Conservation (phyloP, 2,797 vertebrate genomes). For the Smutsia temminckii region DNA sequence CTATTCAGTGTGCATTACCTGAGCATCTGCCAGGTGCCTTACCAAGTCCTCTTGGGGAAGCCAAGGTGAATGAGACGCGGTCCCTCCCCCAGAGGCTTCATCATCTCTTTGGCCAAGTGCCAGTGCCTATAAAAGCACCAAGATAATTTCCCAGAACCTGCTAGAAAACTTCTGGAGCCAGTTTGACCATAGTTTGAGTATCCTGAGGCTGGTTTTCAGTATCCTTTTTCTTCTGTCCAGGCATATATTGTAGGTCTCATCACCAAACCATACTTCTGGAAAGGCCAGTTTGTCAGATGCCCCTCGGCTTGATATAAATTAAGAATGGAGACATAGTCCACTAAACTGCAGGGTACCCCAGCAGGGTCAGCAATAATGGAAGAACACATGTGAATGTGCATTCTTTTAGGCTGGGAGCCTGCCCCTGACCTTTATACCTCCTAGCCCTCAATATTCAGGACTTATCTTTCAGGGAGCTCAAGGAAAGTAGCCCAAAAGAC, state of each 20-base stretch:
- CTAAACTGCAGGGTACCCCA: background rate
- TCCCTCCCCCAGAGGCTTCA: background rate
- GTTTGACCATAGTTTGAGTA: background rate
- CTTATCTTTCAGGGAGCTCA: background rate
- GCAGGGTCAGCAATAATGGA: background rate
- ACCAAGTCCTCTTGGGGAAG: conserved; percentile 21
- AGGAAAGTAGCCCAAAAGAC: background rate
- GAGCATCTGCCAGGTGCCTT: conserved; percentile 41
- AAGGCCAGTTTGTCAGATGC: background rate
- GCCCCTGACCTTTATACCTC: background rate
- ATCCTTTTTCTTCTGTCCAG: background rate
- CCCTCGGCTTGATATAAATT: background rate
- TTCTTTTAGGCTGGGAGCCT: background rate
- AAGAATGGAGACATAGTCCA: background rate
- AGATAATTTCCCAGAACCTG: conserved; percentile 40
- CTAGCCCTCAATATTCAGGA: background rate
- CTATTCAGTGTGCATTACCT: conserved; percentile 31
- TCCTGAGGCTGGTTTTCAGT: background rate
- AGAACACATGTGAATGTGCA: background rate
- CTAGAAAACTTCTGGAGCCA: conserved; percentile 48
- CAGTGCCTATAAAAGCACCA: conserved; percentile 7
- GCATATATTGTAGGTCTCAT: background rate
- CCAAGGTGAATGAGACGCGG: conserved; percentile 48
- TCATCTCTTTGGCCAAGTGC: conserved; percentile 55
- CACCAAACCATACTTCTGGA: background rate